Evolutionary conservation across 2,888 invertebrate genomes (phyloP), one percentile per base, ranked within the genome.

Genomic region (Tethea ocularis): DNA sequence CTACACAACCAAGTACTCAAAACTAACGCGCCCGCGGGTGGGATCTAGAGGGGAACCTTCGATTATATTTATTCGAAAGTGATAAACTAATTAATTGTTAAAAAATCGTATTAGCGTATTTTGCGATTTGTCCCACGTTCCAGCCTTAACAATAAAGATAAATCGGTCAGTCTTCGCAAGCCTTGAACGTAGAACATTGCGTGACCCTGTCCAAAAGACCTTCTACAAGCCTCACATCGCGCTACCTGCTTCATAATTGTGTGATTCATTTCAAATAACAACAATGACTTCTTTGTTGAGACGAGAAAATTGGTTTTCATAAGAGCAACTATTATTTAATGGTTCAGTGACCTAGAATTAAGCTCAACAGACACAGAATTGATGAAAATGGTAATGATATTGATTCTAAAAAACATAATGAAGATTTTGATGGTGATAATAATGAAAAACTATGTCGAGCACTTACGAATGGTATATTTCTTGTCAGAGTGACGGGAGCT

Each of bases 401-500:
- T 13, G 4, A 33, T 33, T 33, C 33, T 29, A 10, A 10, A 0
- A 11, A 29, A 2, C 29, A 8, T 29, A 2, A 8, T 8, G 10
- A 29, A 10, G 29, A 1, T 38, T 38, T 36, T 15, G 2, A 15
- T 36, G 1, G 6, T 1, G n/a, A 38, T 17, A 2, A 41, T 17
- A 20, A 8, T n/a, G 8, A 17, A 46, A 46, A 20, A 6, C 15
- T 46, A 15, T 41, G 29, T 52, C 17, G 56, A n/a, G 46, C 69
- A 89, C 91, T 91, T 68, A 91, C 92, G 92, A 66, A 92, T 92
- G 1, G 92, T 92, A 64, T 92, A 92, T 67, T 92, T 92, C 77
- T 91, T 92, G 75, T 92, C 92, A 0, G 90, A 89, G 63, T 92
- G 91, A 1, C 91, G 82, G 0, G 90, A 83, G n/a, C 84, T 72